A percentile compares a stretch with the other conserved stretches of the same genome.
These are phyloP conservation scores for Triplophysa tibetana DNA, from an alignment of 2,113 vertebrate species.

Conservation along the genomic window DNA sequence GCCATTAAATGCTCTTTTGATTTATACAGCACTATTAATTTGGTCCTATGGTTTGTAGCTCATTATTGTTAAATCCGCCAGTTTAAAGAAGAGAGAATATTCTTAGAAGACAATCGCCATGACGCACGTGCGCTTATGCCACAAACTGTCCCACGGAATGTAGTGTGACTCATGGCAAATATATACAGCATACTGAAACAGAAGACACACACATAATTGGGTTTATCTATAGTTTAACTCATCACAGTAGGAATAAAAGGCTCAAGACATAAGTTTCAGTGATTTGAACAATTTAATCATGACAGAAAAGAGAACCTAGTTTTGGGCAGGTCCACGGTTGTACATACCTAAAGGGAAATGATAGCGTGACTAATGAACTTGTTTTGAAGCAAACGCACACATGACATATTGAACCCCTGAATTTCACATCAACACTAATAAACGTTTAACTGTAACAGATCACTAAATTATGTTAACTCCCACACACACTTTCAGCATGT, in stretches of 20 bases:
- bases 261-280: neutral
- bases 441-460: neutral
- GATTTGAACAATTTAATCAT: neutral
- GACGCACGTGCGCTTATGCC: slow-evolving; percentile 10
- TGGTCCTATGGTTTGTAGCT: neutral
- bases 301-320: slow-evolving; percentile 14
- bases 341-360: slow-evolving; percentile 9
- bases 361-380: neutral
- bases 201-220: neutral
- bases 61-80: neutral
- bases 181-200: neutral
- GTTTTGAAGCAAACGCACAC: neutral
- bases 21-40: neutral
- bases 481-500: neutral
- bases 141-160: neutral
- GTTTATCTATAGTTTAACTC: too few species aligned
- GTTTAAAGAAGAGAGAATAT: slow-evolving; percentile 6
- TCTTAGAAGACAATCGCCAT: slow-evolving; percentile 1
- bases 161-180: slow-evolving; percentile 11
- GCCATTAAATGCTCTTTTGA: too few species aligned
- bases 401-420: neutral
- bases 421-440: neutral
- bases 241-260: neutral
- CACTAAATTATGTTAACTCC: neutral
- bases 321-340: neutral